Evolutionary conservation across 2,888 invertebrate genomes (phyloP), one percentile per base, ranked within the genome.

Genomic region (Amiota mariae): DNA sequence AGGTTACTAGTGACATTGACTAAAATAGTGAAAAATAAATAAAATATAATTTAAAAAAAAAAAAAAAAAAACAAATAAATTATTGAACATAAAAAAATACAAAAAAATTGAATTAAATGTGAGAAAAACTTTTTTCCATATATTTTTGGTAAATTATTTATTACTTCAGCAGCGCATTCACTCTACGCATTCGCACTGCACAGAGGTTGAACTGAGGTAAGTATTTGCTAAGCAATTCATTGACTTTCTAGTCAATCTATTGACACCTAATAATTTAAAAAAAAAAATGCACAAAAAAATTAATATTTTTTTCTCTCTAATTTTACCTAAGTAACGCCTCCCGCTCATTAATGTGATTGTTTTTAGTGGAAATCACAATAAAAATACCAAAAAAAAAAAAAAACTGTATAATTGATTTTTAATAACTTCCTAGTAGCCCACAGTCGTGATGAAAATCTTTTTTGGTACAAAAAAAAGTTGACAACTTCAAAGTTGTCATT

Each of bases 1-100:
- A 70, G 70, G 59, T 70, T 70, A 70, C 48, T 57, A 70, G 70
- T 70, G 67, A 68, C 67, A 68, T 24, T 20, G 51, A 51, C 51
- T 51, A 24, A 48, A 59, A 18, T 18, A 8, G 20, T 59, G 4
- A 18, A 59, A 15, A 59, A 59, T 12, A 59, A n/a, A 18, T 11
- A 59, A 15, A 59, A 59, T 59, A 20, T 57, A 15, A 20, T 18
- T 6, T 10, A 18, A 15, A 59, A 59, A 59, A 11, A 51, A 20
- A 24, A 24, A 24, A 24, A 24, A 24, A 24, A 24, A 1, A n/a
- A n/a, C 3, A 3, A 1, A 36, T 36, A 36, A 2, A 24, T 3
- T 3, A n/a, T n/a, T n/a, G 6, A 36, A 36, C 8, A 36, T 36
- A 36, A 6, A 36, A 36, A 36, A 36, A 36, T 24, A 24, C 1